phyloP scores from a whole-genome alignment of 2,797 vertebrate species.

The Enteromius thamalakanensis region DNA sequence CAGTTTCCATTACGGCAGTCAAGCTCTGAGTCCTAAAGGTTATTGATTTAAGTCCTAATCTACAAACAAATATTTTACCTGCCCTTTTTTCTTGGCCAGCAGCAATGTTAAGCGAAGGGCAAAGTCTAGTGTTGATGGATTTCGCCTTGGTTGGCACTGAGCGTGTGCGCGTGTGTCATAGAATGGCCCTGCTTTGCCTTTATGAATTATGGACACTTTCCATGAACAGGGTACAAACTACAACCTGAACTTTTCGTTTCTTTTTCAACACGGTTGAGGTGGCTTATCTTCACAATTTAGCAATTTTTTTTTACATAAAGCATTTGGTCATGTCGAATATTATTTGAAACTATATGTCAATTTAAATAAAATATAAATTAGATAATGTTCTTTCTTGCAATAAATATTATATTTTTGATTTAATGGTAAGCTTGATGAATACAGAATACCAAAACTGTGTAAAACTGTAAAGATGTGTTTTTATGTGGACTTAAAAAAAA shows the following conservation, averaged over 20 bases:
- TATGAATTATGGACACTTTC: constrained; percentile 27
- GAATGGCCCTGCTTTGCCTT: neutral
- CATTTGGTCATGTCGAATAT: neutral
- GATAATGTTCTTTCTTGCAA: neutral
- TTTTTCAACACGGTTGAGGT: neutral
- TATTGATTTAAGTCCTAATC: constrained; percentile 78
- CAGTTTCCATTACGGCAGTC: constrained; percentile 70
- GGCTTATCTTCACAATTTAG: neutral
- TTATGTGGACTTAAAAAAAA: neutral
- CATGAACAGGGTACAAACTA: neutral
- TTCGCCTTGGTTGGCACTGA: constrained; percentile 26
- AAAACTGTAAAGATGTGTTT: neutral
- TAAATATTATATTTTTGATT: neutral
- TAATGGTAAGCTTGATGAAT: neutral
- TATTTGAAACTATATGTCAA: neutral
- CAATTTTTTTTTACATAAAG: neutral
- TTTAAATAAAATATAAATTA: neutral
- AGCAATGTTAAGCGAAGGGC: constrained; percentile 55
- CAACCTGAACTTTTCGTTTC: neutral
- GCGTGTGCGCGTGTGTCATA: constrained; percentile 5
- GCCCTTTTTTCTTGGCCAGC: constrained; percentile 47
- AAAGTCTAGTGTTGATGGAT: constrained; percentile 55
- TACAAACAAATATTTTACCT: constrained; percentile 74
- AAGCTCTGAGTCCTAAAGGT: constrained; percentile 65
- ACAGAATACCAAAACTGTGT: neutral